A percentile compares a stretch with the other conserved stretches of the same genome.
Evolutionary conservation across 2,113 vertebrate genomes (phyloP).

Genomic region (Dipodomys stephensi): DNA sequence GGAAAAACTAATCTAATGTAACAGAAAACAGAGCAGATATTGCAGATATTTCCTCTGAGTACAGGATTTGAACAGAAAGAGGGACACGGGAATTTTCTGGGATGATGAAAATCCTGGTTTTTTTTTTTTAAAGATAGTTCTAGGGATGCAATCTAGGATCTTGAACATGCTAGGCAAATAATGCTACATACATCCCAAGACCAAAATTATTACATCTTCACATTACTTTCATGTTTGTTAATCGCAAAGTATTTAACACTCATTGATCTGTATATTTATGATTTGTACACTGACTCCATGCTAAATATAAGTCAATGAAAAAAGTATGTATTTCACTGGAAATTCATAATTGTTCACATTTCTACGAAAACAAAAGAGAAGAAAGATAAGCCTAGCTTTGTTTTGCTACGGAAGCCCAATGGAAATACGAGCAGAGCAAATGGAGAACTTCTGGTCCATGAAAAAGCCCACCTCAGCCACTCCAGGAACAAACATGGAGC

Average conservation of each 20-base stretch:
- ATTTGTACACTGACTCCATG: not conserved
- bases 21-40: slow-evolving; percentile 29
- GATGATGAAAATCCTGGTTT: not conserved
- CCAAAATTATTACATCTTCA: not conserved
- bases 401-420: slow-evolving; percentile 5
- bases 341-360: slow-evolving; percentile 35
- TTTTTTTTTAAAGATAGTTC: not conserved
- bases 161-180: not conserved
- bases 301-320: not conserved
- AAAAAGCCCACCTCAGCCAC: not conserved
- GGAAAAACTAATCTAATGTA: not conserved
- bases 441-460: not conserved
- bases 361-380: slow-evolving; percentile 39
- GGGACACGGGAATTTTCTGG: not conserved
- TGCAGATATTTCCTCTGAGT: not conserved
- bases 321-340: not conserved
- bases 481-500: not conserved
- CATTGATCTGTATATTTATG: not conserved
- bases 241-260: slow-evolving; percentile 30
- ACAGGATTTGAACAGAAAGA: not conserved
- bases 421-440: slow-evolving; percentile 25
- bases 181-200: not conserved
- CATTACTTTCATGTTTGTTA: slow-evolving; percentile 29
- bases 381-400: slow-evolving; percentile 12
- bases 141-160: not conserved